Base-by-base conservation (phyloP, 2,888 invertebrate genomes). In the Oscheius sp. region DNA sequence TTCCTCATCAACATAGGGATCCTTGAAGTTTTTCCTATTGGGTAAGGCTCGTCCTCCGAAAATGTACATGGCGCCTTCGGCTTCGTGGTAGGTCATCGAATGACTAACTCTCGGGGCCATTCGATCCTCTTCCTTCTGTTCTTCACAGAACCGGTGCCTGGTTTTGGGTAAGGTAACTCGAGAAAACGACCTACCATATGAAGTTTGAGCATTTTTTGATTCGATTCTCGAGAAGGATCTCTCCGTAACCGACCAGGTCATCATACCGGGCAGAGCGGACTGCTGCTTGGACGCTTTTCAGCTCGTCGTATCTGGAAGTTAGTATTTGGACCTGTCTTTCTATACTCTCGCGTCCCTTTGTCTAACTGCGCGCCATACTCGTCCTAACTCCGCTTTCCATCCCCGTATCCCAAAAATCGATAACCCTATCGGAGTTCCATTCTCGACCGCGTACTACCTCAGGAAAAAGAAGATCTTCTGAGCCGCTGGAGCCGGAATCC, bases 81-180 rank as follows among this genome's bases (percentile, higher is more conserved):
- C 47, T 4, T 70, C 58, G 50, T 70, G 70, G 21, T 70, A 47
- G 50, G 47, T 47, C 29, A 70, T 58, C 32, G 70, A 70, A 13
- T 70, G 70, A 29, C 58, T 21, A 1, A 58, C 48, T 29, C 70
- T 57, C 13, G 47, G 58, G 33, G 70, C 70, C 70, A 70, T 70
- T 9, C 57, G 55, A 9, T 68, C 68, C 10, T 68, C 37, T 21
- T 53, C 68, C 10, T 55, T 48, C n/a, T 63, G n/a, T 48, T 55
- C 55, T 13, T 68, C 68, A 37, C 13, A n/a, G 21, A n/a, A 21
- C 9, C 68, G 68, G 10, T 35, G 33, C 68, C 68, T 68, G n/a
- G 21, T 21, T 21, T 21, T 21, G 21, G 21, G 21, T 21, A 21
- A 21, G 21, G 21, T 21, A 21, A 21, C 21, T 21, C 29, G 11